Evolutionary conservation across 1,140 invertebrate species (phyloP).

Genomic region (Drosophila arawakana): DNA sequence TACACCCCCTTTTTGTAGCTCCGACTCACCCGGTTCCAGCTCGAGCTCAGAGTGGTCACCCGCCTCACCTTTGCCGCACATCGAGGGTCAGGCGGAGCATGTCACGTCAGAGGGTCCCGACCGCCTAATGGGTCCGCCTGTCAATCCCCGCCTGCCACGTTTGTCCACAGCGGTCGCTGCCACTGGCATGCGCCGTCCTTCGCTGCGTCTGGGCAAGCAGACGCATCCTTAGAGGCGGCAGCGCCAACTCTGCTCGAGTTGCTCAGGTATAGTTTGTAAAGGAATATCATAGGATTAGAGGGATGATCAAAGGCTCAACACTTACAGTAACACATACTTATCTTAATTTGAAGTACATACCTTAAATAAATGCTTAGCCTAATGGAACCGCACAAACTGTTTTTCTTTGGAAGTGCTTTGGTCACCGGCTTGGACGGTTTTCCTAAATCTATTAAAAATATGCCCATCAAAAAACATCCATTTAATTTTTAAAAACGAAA

Average conservation of each 20-base stretch:
- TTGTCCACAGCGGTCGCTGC: constrained; percentile 40
- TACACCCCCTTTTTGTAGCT: constrained; percentile 43
- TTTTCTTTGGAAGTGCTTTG: neutral
- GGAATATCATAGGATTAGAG: constrained; percentile 31
- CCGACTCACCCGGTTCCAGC: constrained; percentile 82
- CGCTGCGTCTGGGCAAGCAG: constrained; percentile 59
- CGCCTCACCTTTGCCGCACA: constrained; percentile 75
- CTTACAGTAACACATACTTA: constrained; percentile 8
- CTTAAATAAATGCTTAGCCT: constrained; percentile 28
- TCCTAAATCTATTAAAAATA: no score
- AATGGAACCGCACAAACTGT: neutral
- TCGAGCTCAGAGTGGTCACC: constrained; percentile 84
- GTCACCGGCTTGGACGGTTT: no score
- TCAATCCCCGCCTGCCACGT: constrained; percentile 77
- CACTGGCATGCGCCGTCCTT: constrained; percentile 49
- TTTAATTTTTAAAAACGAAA: neutral
- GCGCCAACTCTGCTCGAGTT: constrained; percentile 39
- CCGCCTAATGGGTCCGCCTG: constrained; percentile 79
- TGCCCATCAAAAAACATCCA: no score
- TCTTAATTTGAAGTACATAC: constrained; percentile 16
- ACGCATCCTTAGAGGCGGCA: constrained; percentile 53
- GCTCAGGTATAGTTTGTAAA: constrained; percentile 71
- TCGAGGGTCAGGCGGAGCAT: constrained; percentile 65
- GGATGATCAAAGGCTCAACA: constrained; percentile 39
- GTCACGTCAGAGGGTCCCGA: constrained; percentile 63